Evolutionary conservation across 2,113 vertebrate species (phyloP), one percentile per base, ranked within the genome.

Genomic region (Xiphorhynchus elegans): DNA sequence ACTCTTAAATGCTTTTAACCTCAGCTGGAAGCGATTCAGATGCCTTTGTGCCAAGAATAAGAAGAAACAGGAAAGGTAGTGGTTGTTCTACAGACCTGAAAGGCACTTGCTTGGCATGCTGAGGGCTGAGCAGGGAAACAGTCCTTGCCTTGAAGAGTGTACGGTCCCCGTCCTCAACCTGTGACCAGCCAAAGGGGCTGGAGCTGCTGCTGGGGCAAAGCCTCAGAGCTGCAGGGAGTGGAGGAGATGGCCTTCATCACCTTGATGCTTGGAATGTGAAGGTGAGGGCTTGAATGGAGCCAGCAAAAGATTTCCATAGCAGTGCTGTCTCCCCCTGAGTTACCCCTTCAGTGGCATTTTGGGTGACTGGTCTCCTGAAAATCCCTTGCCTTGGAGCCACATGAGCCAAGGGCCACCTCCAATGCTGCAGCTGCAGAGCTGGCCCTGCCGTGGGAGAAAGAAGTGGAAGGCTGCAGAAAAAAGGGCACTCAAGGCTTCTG

Each of bases 31-130:
- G 53, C 0, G 7, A 70, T 93, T 93, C 90, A 94, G 49, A 88
- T 44, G 37, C 31, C 60, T 86, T 68, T 78, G 78, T 96, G 93
- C 93, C 96, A 96, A 95, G 82, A 95, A 93, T 73, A 97, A 95
- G 87, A 92, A 95, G 89, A 37, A 86, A 75, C 93, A 96, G 96
- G 93, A 96, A 97, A 96, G 93, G 90, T 53, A 85, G 59, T 33
- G 84, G 84, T 93, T 87, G 84, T 90, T 83, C 62, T 76, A 46
- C 46, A 50, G 95, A 39, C 44, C 46, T 3, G 11, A 87, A 81
- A 75, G 29, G 89, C 56, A 9, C 56, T 93, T 26, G 40, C 37
- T 87, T 92, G 91, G 91, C 66, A 8, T 3, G 44, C 49, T 5
- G 28, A 52, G 3, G n/a, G 17, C 42, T 6, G 73, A 49, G 74